Percentiles rank a stretch among this genome's conserved stretches.
Evolutionary conservation across 64 coral and sea anemone species (phyloP).

Genomic region (Platygyra sinensis): DNA sequence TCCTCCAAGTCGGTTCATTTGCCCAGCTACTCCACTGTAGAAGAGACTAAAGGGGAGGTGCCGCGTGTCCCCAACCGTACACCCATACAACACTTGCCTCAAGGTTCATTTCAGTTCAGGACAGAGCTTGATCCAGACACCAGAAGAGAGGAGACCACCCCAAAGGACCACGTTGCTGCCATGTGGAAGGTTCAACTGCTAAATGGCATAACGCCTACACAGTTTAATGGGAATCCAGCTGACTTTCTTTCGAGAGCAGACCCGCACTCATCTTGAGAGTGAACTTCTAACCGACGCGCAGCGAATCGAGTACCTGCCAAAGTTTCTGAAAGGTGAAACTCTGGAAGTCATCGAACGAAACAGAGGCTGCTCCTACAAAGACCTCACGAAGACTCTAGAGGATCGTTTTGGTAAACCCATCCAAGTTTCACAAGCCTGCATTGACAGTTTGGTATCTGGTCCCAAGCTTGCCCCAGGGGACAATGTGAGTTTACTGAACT

Average conservation of each 20-base stretch:
- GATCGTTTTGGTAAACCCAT: slow-evolving; percentile 43
- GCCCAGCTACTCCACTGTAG: too few species aligned
- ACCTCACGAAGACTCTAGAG: slow-evolving; percentile 10
- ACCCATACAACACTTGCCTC: background rate
- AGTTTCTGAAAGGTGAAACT: slow-evolving; percentile 25
- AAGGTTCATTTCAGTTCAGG: background rate
- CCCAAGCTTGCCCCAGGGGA: slow-evolving; percentile 26
- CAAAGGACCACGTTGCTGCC: background rate
- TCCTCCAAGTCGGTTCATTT: too few species aligned
- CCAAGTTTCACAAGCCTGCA: slow-evolving; percentile 37
- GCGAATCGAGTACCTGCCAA: slow-evolving; percentile 37
- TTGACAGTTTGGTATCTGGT: slow-evolving; percentile 19
- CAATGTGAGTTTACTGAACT: slow-evolving; percentile 48
- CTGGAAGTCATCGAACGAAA: slow-evolving; percentile 33
- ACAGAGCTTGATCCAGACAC: background rate
- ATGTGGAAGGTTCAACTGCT: slow-evolving; percentile 39
- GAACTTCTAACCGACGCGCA: slow-evolving; percentile 44
- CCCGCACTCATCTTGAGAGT: slow-evolving; percentile 20
- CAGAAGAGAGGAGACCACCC: background rate
- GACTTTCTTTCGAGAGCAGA: slow-evolving; percentile 37
- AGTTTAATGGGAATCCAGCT: slow-evolving; percentile 36
- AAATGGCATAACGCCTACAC: slow-evolving; percentile 24
- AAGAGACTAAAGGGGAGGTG: background rate
- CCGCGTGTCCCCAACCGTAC: background rate
- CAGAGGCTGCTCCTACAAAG: slow-evolving; percentile 29